These are phyloP conservation scores for Prosopocoilus inquinatus DNA, from an alignment of 2,888 invertebrate species.

Conservation along the genomic window DNA sequence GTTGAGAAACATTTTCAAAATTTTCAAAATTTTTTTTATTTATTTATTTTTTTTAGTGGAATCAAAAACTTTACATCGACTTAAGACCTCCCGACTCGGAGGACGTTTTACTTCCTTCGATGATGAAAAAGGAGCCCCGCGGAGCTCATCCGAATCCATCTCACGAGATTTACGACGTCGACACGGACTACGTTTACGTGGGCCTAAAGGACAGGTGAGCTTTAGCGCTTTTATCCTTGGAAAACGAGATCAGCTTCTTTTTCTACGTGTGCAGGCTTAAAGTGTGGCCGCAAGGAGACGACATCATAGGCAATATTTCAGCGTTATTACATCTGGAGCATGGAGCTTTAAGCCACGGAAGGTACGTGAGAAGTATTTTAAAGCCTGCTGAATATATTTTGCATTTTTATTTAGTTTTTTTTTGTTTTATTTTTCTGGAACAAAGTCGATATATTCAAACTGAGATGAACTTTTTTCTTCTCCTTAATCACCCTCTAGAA, in stretches of 20 bases:
- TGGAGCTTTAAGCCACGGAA: conserved; percentile 61
- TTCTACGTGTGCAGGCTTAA: conserved; percentile 49
- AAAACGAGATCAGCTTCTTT: not conserved
- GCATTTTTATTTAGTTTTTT: not conserved
- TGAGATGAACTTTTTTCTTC: too few species aligned
- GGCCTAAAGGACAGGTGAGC: conserved; percentile 70
- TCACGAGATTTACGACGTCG: conserved; percentile 57
- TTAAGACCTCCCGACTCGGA: not conserved
- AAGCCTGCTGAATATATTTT: not conserved
- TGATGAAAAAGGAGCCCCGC: conserved; percentile 49
- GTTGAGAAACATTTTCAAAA: not conserved
- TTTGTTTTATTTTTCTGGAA: too few species aligned
- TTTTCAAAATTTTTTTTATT: too few species aligned
- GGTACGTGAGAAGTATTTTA: conserved; percentile 49
- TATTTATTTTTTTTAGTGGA: not conserved
- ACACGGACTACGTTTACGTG: conserved; percentile 77
- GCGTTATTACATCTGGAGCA: conserved; percentile 67
- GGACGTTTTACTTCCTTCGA: conserved; percentile 28
- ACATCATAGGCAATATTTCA: conserved; percentile 68
- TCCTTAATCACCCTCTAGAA: too few species aligned
- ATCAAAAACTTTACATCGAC: not conserved
- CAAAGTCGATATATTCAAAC: too few species aligned
- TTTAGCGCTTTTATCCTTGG: too few species aligned
- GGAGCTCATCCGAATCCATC: conserved; percentile 43
- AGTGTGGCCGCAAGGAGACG: conserved; percentile 71